phyloP scores from a whole-genome alignment of 2,888 invertebrate species.

The Thymelicus acteon region DNA sequence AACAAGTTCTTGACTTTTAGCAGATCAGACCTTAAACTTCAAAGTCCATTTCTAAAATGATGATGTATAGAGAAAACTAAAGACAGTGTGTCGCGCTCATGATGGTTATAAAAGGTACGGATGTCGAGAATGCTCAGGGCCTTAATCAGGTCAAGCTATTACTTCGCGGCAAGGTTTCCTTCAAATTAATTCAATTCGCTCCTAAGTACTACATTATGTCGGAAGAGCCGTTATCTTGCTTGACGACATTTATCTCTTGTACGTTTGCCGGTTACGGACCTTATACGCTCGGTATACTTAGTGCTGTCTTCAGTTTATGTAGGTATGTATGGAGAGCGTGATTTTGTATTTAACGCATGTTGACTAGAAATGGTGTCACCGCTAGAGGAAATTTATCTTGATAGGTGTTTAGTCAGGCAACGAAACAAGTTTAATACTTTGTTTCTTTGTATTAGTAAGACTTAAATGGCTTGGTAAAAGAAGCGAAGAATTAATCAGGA shows the following conservation, averaged over 20 bases:
- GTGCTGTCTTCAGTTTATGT: background rate
- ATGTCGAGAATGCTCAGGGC: too few species aligned
- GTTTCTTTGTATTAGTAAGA: background rate
- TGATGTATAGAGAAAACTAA: too few species aligned
- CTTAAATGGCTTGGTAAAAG: background rate
- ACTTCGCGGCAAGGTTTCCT: constrained; percentile 19
- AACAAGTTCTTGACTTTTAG: too few species aligned
- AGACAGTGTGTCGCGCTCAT: too few species aligned
- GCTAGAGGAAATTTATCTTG: too few species aligned
- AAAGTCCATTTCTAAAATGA: too few species aligned
- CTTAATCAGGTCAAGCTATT: constrained; percentile 15
- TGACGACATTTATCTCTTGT: constrained; percentile 64
- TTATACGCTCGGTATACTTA: constrained; percentile 40
- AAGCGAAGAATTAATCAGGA: too few species aligned
- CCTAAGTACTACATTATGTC: constrained; percentile 28
- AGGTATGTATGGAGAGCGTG: constrained; percentile 1
- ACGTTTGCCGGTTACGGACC: constrained; percentile 64
- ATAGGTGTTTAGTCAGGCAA: background rate
- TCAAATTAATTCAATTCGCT: constrained; percentile 30
- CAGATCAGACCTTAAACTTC: too few species aligned
- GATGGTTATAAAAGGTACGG: too few species aligned
- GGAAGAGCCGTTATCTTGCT: constrained; percentile 56
- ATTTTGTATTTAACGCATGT: constrained; percentile 3
- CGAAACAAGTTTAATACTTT: background rate
- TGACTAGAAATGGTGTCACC: too few species aligned